Conservation (phyloP, 1,140 invertebrate genomes). For the Amphibalanus amphitrite region DNA sequence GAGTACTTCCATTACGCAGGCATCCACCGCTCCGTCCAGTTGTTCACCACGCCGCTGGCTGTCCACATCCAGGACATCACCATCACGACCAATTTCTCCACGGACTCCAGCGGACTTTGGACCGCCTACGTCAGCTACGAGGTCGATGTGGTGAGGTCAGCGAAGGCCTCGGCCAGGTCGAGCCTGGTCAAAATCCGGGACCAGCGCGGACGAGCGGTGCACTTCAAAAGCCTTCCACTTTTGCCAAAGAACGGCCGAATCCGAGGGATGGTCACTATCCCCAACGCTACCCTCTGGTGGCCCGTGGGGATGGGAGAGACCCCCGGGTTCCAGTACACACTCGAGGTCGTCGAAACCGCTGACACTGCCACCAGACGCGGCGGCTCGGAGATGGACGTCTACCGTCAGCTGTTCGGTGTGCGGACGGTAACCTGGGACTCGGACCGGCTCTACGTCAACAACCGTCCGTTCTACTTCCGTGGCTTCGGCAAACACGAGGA, state of each 20-base stretch:
- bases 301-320: conserved; percentile 66
- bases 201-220: not conserved
- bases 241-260: too few species aligned
- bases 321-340: conserved; percentile 67
- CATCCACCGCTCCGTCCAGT: conserved; percentile 72
- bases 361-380: not conserved
- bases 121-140: conserved; percentile 20
- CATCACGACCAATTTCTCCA: conserved; percentile 46
- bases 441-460: conserved; percentile 60
- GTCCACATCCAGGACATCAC: conserved; percentile 67
- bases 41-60: conserved; percentile 65
- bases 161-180: conserved; percentile 31
- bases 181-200: not conserved
- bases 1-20: conserved; percentile 99
- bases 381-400: conserved; percentile 42
- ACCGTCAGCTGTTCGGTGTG: conserved; percentile 68
- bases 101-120: conserved; percentile 32
- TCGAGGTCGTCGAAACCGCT: conserved; percentile 38
- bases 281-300: conserved; percentile 75
- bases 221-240: too few species aligned
- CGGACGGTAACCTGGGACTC: conserved; percentile 39
- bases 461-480: conserved; percentile 65
- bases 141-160: conserved; percentile 26
- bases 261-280: conserved; percentile 38
- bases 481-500: conserved; percentile 96